Evolutionary conservation across 2,113 vertebrate genomes (phyloP), one percentile per base, ranked within the genome.

Genomic region (Myotis davidii): DNA sequence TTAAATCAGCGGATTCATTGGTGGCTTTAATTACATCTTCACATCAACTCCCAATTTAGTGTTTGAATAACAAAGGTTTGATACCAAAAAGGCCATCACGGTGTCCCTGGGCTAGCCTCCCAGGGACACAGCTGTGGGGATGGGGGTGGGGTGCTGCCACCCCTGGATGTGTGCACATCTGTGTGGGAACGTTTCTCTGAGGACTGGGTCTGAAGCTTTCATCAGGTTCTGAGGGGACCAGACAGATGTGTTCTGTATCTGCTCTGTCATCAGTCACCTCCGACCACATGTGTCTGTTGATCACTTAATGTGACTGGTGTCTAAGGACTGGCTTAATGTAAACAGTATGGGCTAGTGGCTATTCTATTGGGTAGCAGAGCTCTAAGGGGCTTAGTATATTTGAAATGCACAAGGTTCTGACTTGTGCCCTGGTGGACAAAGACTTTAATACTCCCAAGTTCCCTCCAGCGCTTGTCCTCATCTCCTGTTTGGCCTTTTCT

Each of bases 191-290:
- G 0, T 17, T 20, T 72, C 78, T 50, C 65, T 89, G 45, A 42
- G 48, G 70, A 23, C 21, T n/a, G 50, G 34, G 42, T 45, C 42
- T 39, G 54, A 11, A 65, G n/a, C 9, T n/a, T 79, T 37, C 42
- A 32, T 42, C 29, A 50, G 64, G 64, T 4, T 65, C 73, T 39
- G 39, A 34, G 54, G 25, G 84, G 32, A 65, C 23, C 1, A 0
- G 8, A 6, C 32, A 1, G 45, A 12, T 3, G 0, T 56, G 14
- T 9, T 16, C 61, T 37, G 12, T 21, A 3, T 20, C 23, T 83
- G 65, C 8, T 5, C 10, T 3, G 17, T 70, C 29, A 1, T 0
- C 27, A 39, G 52, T 56, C 32, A 37, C 3, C 34, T 50, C 72
- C 61, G 20, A 14, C n/a, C 9, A 4, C 0, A 0, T 2, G 18